Percentiles rank a stretch among this genome's conserved stretches.
These are phyloP conservation scores for Phenganax stokvisi DNA, from an alignment of 92 coral and sea anemone species.

Conservation along the genomic window DNA sequence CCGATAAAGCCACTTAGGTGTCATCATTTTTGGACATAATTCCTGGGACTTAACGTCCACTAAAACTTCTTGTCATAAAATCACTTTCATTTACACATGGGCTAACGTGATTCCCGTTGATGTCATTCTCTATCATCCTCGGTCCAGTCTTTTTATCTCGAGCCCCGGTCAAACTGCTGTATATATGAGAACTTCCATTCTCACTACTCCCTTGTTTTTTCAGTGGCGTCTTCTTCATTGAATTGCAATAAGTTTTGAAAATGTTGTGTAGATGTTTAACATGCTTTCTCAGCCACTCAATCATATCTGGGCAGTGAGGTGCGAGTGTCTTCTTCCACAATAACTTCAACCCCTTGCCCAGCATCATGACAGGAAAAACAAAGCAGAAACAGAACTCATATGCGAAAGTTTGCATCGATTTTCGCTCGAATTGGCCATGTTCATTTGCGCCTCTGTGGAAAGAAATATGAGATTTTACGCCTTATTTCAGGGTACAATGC, in stretches of 20 bases:
- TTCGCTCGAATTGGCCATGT: conserved; percentile 44
- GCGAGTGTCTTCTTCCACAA: neutral
- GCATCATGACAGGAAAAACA: conserved; percentile 61
- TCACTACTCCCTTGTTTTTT: neutral
- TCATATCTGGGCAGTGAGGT: neutral
- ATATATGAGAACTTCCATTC: no score
- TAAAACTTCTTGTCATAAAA: neutral
- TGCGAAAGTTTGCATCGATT: conserved; percentile 58
- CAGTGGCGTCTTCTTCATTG: neutral
- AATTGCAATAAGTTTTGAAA: neutral
- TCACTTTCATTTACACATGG: neutral
- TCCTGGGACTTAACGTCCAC: neutral
- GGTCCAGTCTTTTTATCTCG: neutral
- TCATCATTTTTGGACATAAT: neutral
- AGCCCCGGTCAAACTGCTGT: neutral
- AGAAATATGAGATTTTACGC: neutral
- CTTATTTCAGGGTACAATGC: neutral
- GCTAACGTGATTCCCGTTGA: neutral
- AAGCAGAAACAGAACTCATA: conserved; percentile 80
- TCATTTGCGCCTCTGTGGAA: conserved; percentile 54
- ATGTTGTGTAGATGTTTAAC: neutral
- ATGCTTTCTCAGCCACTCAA: neutral
- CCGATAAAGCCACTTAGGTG: neutral
- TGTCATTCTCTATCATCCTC: neutral
- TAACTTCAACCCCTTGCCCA: conserved; percentile 33